Evolutionary conservation across 2,888 invertebrate species (phyloP).

Genomic region (Pristionchus entomophagus): DNA sequence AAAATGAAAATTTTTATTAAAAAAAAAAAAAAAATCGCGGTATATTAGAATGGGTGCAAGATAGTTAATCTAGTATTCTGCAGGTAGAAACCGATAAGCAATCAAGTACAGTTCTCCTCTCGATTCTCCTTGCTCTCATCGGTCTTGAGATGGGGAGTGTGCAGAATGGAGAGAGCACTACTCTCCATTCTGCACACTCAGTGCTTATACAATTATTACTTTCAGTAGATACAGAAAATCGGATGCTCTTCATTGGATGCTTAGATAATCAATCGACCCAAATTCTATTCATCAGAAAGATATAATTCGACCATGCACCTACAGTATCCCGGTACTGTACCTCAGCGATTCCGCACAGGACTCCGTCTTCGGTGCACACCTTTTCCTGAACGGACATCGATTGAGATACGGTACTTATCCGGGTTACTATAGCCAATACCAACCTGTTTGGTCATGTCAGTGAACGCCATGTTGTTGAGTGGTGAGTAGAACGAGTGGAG

Average conservation of each 20-base stretch:
- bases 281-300: too few relatives aligned
- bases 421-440: not conserved
- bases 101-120: too few relatives aligned
- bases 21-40: too few relatives aligned
- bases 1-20: too few relatives aligned
- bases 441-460: not conserved
- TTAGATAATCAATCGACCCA: too few relatives aligned
- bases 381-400: not conserved
- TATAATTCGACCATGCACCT: too few relatives aligned
- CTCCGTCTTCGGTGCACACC: not conserved
- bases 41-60: too few relatives aligned
- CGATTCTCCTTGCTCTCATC: too few relatives aligned
- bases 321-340: not conserved
- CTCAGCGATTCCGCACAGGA: slow-evolving; percentile 12
- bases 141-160: too few relatives aligned
- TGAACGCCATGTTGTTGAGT: not conserved
- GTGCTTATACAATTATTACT: not conserved
- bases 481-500: not conserved
- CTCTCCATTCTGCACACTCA: not conserved
- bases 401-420: not conserved
- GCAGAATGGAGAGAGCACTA: too few relatives aligned
- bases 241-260: not conserved
- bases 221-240: not conserved
- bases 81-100: too few relatives aligned
- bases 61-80: too few relatives aligned